Base-by-base conservation (phyloP, 1,140 invertebrate species). In the Drosophila equinoxialis region DNA sequence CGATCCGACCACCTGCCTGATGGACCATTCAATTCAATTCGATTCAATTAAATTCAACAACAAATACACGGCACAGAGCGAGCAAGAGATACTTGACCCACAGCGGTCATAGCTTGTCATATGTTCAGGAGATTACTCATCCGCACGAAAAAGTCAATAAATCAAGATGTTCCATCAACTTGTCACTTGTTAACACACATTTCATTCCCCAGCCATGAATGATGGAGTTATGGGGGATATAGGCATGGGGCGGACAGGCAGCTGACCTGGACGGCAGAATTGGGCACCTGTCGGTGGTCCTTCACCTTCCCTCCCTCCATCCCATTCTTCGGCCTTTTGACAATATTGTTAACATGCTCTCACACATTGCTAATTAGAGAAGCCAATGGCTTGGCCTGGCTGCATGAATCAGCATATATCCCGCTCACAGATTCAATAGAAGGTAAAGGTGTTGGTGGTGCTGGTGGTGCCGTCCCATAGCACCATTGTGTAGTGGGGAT, bases 111-210 rank as follows among this genome's bases (percentile, higher is more conserved):
- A 51, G 77, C 81, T 84, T 83, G 73, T 65, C 23, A 41, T 48
- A 48, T 71, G 23, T 26, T 51, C 30, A 30, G 17, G 13, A 39
- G 42, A 77, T 76, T 81, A 77, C 42, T 74, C 81, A 68, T 11
- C 8, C 37, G 11, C 39, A 64, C 41, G 14, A 37, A 39, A 55
- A 63, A 65, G 65, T 71, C 74, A 85, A 83, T 81, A 86, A 75
- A 79, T 78, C 71, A 74, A 70, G 70, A 73, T 86, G 74, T 78
- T 65, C 68, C 66, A 74, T 86, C 78, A 86, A 74, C 63, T 77
- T 81, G 81, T 85, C 81, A 78, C 60, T 81, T 81, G 81, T 85
- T 85, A 85, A 81, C 81, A 85, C 65, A 86, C 74, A 75, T 85
- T 85, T 75, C 62, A 63, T 30, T 26, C 23, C 20, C 35, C 35